These are phyloP conservation scores for Ctenopoma multispine DNA, from an alignment of 2,797 vertebrate species.

Conservation along the genomic window DNA sequence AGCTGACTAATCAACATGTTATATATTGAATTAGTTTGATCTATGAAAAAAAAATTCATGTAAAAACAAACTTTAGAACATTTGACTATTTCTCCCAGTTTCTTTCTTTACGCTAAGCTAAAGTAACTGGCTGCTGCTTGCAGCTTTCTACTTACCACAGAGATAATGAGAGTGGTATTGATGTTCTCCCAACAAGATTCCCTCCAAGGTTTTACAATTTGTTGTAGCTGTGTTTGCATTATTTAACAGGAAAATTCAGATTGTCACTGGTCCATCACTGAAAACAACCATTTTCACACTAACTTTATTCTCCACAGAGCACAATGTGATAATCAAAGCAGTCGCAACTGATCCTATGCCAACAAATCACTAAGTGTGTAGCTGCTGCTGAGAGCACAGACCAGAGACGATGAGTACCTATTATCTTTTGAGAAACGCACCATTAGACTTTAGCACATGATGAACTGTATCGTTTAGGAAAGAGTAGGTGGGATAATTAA, in stretches of 20 bases:
- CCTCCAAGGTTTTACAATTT: not conserved
- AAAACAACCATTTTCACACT: conserved; percentile 16
- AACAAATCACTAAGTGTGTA: conserved; percentile 56
- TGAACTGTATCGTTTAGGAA: conserved; percentile 71
- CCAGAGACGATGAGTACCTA: conserved; percentile 59
- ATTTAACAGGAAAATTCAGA: not conserved
- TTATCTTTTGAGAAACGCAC: conserved; percentile 76
- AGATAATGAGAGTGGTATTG: not conserved
- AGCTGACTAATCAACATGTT: not conserved
- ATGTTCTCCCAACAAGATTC: not conserved
- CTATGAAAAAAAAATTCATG: too few species aligned
- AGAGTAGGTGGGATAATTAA: conserved; percentile 72
- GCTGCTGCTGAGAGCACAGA: conserved; percentile 34
- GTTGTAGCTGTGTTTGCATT: not conserved
- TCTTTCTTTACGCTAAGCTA: not conserved
- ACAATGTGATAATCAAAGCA: conserved; percentile 43
- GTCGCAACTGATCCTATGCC: conserved; percentile 32
- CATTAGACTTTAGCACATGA: conserved; percentile 73
- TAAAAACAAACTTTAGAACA: too few species aligned
- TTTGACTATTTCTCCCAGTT: not conserved
- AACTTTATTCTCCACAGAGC: conserved; percentile 16
- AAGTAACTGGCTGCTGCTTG: not conserved
- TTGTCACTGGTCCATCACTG: not conserved
- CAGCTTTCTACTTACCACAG: not conserved
- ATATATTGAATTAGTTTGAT: too few species aligned